These are phyloP conservation scores for Platerodrilus igneus DNA, from an alignment of 2,888 invertebrate species.

Conservation along the genomic window DNA sequence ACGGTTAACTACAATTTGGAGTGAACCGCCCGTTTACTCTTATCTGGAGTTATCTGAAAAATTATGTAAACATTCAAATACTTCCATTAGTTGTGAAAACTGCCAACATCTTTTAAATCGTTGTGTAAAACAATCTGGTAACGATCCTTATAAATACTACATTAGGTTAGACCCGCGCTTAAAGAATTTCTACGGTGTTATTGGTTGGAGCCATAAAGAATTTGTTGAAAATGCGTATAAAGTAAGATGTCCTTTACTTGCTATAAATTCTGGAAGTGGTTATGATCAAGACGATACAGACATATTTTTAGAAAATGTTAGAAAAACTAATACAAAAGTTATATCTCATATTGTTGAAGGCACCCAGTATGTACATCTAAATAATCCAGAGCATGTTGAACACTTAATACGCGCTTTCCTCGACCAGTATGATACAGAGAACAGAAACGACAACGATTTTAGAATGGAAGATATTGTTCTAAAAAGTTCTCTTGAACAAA, in stretches of 20 bases:
- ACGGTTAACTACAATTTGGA: slow-evolving; percentile 35
- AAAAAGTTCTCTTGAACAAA: too few species aligned
- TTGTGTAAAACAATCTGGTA: slow-evolving; percentile 51
- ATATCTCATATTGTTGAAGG: slow-evolving; percentile 10
- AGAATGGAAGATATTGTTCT: too few species aligned
- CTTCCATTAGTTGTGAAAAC: slow-evolving; percentile 54
- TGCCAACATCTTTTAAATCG: slow-evolving; percentile 54
- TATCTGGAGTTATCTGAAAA: slow-evolving; percentile 55
- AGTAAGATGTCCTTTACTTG: slow-evolving; percentile 12
- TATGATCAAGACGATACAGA: neutral
- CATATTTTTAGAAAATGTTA: slow-evolving; percentile 4
- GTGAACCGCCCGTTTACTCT: slow-evolving; percentile 54
- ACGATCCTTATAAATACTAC: slow-evolving; percentile 55
- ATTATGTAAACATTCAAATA: slow-evolving; percentile 52
- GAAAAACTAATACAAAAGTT: slow-evolving; percentile 5
- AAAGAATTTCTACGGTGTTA: slow-evolving; percentile 52
- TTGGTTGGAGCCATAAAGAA: slow-evolving; percentile 29
- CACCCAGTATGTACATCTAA: slow-evolving; percentile 22
- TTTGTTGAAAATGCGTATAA: neutral
- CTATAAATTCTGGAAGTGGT: slow-evolving; percentile 1
- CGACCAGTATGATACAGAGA: slow-evolving; percentile 18
- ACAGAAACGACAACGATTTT: too few species aligned
- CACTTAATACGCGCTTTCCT: slow-evolving; percentile 17
- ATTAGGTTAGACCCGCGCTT: slow-evolving; percentile 61
- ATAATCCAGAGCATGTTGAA: slow-evolving; percentile 17